phyloP scores from a whole-genome alignment of 1,140 invertebrate genomes.

The Ectropis grisescens region DNA sequence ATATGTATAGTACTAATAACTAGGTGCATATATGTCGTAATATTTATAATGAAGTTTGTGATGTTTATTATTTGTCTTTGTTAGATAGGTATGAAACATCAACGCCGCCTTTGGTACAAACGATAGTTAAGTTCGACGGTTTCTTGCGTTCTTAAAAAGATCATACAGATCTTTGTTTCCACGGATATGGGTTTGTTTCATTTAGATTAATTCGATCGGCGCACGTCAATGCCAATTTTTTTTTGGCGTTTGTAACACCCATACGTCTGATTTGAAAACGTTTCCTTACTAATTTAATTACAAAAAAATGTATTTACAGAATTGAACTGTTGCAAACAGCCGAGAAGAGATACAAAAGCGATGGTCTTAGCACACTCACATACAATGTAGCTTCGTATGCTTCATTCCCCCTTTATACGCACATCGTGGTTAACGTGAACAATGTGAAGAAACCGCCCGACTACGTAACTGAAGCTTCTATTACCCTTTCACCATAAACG shows the following conservation, averaged over 20 bases:
- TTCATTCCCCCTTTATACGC: conserved; percentile 21
- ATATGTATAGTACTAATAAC: too few relatives aligned
- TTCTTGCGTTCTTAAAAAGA: too few relatives aligned
- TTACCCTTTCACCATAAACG: background rate
- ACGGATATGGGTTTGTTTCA: background rate
- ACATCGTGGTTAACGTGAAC: conserved; percentile 26
- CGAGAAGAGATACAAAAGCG: conserved; percentile 12
- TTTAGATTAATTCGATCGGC: background rate
- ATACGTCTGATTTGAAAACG: too few relatives aligned
- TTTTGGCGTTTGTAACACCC: too few relatives aligned
- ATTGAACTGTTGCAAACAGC: conserved; percentile 9
- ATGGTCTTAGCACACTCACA: conserved; percentile 19
- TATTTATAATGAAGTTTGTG: too few relatives aligned
- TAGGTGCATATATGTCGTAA: too few relatives aligned
- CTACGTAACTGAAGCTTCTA: conserved; percentile 3
- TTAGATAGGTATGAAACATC: too few relatives aligned
- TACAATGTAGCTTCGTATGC: conserved; percentile 19
- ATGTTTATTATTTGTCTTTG: too few relatives aligned
- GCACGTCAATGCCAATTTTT: background rate
- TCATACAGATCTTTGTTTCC: background rate
- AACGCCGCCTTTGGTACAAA: too few relatives aligned
- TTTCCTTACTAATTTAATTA: too few relatives aligned
- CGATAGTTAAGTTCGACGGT: too few relatives aligned
- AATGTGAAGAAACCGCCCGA: too few relatives aligned
- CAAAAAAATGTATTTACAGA: conserved; percentile 9